A percentile compares a stretch with the other conserved stretches of the same genome.
Evolutionary conservation across 53 echinoderm and acorn worm genomes (phyloP).

Genomic region (Crossaster papposus): DNA sequence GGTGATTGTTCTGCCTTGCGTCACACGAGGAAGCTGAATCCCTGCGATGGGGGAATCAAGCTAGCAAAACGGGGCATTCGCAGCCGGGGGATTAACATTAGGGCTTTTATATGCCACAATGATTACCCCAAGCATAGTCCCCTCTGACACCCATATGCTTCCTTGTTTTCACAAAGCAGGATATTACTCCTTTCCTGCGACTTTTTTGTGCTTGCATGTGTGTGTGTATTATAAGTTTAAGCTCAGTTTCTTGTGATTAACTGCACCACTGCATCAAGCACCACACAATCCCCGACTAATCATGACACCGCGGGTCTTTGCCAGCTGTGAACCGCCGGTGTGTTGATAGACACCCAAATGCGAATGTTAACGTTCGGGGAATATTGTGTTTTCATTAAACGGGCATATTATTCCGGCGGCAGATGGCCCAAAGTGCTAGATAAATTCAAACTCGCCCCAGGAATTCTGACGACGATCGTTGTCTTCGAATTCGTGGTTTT

Average conservation of each 20-base stretch:
- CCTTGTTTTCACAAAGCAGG: too few relatives aligned
- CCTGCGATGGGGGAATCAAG: not conserved
- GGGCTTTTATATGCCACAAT: not conserved
- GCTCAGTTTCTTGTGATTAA: not conserved
- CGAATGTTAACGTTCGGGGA: not conserved
- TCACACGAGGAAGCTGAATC: too few relatives aligned
- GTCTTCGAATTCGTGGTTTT: not conserved
- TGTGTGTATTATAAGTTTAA: not conserved
- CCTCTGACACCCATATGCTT: not conserved
- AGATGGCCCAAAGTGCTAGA: not conserved
- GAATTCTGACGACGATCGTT: not conserved
- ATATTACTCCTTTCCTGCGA: not conserved
- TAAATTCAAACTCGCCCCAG: not conserved
- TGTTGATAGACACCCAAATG: conserved; percentile 1
- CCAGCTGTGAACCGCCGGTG: not conserved
- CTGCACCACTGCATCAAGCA: not conserved
- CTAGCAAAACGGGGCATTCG: not conserved
- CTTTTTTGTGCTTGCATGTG: not conserved
- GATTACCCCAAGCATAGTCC: not conserved
- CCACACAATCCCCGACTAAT: not conserved
- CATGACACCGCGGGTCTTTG: not conserved
- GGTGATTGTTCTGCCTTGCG: not conserved
- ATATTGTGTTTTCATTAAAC: conserved; percentile 15
- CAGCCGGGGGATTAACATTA: not conserved
- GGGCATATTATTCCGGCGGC: not conserved